A percentile compares a stretch with the other conserved stretches of the same genome.
Conservation (phyloP, 2,888 invertebrate genomes). For the Dinocampus coccinellae region DNA sequence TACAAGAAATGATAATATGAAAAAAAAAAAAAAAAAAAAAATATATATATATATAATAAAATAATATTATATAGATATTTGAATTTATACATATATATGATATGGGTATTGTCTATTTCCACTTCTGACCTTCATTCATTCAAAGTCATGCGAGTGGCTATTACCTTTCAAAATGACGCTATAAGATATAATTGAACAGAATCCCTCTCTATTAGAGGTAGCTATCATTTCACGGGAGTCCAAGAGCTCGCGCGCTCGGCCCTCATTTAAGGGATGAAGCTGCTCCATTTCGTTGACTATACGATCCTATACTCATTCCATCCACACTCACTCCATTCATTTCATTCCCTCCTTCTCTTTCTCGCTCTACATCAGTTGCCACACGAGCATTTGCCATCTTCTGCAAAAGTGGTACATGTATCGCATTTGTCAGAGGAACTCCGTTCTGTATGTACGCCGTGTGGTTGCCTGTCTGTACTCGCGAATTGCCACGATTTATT, state of each 20-base stretch:
- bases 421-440: slow-evolving; percentile 60
- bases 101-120: neutral
- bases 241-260: slow-evolving; percentile 45
- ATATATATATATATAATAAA: neutral
- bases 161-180: slow-evolving; percentile 52
- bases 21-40: neutral
- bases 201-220: slow-evolving; percentile 60
- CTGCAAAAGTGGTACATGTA: slow-evolving; percentile 56
- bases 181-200: slow-evolving; percentile 63
- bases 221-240: slow-evolving; percentile 54
- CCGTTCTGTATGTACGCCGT: slow-evolving; percentile 56
- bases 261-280: slow-evolving; percentile 54
- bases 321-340: slow-evolving; percentile 20
- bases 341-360: slow-evolving; percentile 19
- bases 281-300: slow-evolving; percentile 35
- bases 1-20: neutral
- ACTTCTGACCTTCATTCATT: neutral
- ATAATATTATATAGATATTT: too few relatives aligned
- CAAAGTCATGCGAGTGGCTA: slow-evolving; percentile 36
- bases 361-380: slow-evolving; percentile 26
- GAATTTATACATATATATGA: too few relatives aligned
- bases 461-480: slow-evolving; percentile 45
- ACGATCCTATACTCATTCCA: neutral
- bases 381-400: slow-evolving; percentile 28
- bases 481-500: slow-evolving; percentile 58